Percentiles rank a stretch among this genome's conserved stretches.
phyloP scores from a whole-genome alignment of 2,113 vertebrate genomes.

The Apteryx mantelli region DNA sequence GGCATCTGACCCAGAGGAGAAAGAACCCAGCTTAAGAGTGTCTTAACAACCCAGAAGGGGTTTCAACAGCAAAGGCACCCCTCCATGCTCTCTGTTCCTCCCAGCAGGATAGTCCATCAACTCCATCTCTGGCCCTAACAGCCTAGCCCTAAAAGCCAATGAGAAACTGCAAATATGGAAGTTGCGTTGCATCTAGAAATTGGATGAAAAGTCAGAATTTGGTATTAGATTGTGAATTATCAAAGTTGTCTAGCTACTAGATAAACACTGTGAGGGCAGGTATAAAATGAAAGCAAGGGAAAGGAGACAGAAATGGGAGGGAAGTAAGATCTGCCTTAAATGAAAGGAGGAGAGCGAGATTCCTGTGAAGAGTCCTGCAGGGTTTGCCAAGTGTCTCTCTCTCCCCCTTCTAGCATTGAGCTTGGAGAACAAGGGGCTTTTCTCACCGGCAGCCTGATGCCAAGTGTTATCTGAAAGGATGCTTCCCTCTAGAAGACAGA shows the following conservation, averaged over 20 bases:
- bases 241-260: background rate
- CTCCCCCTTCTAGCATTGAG: rapidly evolving
- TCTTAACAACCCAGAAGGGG: background rate
- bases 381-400: background rate
- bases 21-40: rapidly evolving
- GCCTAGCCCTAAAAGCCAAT: background rate
- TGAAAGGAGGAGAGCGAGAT: background rate
- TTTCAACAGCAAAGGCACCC: background rate
- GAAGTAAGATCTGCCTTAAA: background rate
- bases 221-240: background rate
- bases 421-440: background rate
- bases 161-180: background rate
- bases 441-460: background rate
- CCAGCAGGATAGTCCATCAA: background rate
- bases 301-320: background rate
- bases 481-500: background rate
- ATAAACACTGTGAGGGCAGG: background rate
- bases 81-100: background rate
- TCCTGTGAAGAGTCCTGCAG: rapidly evolving
- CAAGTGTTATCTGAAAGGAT: background rate
- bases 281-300: background rate
- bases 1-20: background rate
- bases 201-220: background rate
- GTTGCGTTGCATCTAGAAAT: no score
- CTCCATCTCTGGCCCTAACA: background rate